These are phyloP conservation scores for Brachypalpus laphriformis DNA, from an alignment of 2,888 invertebrate genomes.

Conservation along the genomic window DNA sequence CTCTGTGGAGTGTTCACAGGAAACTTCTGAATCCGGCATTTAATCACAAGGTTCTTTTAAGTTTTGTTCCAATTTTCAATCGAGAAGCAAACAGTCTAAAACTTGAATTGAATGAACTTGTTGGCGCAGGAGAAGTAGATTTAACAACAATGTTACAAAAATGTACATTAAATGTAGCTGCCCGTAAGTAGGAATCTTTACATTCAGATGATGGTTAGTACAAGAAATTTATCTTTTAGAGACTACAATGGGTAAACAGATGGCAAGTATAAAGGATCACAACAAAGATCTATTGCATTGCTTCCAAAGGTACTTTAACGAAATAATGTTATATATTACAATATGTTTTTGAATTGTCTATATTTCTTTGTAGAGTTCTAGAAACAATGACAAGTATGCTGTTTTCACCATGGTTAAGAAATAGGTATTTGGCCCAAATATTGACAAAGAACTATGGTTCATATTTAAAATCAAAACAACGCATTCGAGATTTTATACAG, in stretches of 20 bases:
- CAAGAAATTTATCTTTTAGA: slow-evolving; percentile 71
- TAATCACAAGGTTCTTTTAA: slow-evolving; percentile 78
- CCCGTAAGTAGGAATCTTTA: slow-evolving; percentile 76
- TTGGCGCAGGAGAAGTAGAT: slow-evolving; percentile 76
- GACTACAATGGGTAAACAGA: slow-evolving; percentile 80
- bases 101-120: slow-evolving; percentile 72
- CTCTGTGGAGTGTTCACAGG: slow-evolving; percentile 79
- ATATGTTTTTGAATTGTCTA: not conserved
- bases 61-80: slow-evolving; percentile 80
- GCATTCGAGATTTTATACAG: slow-evolving; percentile 77
- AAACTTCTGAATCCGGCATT: slow-evolving; percentile 80
- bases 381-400: slow-evolving; percentile 80
- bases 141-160: slow-evolving; percentile 77
- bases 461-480: slow-evolving; percentile 76
- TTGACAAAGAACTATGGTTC: slow-evolving; percentile 74
- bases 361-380: slow-evolving; percentile 76
- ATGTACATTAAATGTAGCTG: slow-evolving; percentile 78
- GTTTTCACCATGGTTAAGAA: slow-evolving; percentile 79
- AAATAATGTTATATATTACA: not conserved
- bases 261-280: slow-evolving; percentile 69
- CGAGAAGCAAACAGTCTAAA: slow-evolving; percentile 76
- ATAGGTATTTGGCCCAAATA: slow-evolving; percentile 75
- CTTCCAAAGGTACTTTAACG: slow-evolving; percentile 80
- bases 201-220: not conserved
- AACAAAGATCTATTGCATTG: slow-evolving; percentile 76